Base-by-base conservation (phyloP, 2,797 vertebrate genomes). In the Alcedo atthis region DNA sequence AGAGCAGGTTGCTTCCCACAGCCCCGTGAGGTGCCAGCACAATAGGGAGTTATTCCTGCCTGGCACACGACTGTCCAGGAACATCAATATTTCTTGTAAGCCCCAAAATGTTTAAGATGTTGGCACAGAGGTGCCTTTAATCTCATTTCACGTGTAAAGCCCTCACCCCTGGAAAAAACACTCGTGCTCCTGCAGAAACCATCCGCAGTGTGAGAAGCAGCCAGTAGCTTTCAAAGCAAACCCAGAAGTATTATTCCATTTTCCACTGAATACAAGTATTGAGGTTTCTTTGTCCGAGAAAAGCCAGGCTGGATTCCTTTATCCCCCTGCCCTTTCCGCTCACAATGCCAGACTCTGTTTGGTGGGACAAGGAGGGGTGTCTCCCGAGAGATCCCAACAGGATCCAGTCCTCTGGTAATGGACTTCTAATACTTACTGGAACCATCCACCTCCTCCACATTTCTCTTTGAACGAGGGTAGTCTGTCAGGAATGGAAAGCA, bases 401-500 rank as follows among this genome's bases (percentile, higher is more conserved):
- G 96, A 93, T 93, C 74, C 87, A 66, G 94, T 67, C 80, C 90
- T 92, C 81, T 81, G 76, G 95, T 94, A 97, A 97, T 93, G 91
- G 93, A 95, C 93, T 94, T 95, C 82, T 85, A 83, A 92, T 62
- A 87, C 91, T 75, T 69, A 43, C 89, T 12, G 51, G 77, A 90
- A 87, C 30, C 92, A 21, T 90, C 96, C 96, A 93, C 96, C 96
- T 97, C 96, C 94, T 92, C 87, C 94, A 81, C 68, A 5, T 86
- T 92, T 96, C 96, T 71, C 97, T 98, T 98, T 98, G 97, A 98
- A 98, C 68, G 93, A 96, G 97, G 97, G 86, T 97, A 97, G 98
- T 98, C 98, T 98, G 98, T 98, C 98, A 94, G 97, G 97, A 97
- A 96, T 81, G 95, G 97, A 97, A 96, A 97, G 98, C 98, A 99